Percentiles rank a stretch among this genome's conserved stretches.
phyloP scores from a whole-genome alignment of 37 sponge, comb jelly and placozoan species.

The Eunapius fragilis region DNA sequence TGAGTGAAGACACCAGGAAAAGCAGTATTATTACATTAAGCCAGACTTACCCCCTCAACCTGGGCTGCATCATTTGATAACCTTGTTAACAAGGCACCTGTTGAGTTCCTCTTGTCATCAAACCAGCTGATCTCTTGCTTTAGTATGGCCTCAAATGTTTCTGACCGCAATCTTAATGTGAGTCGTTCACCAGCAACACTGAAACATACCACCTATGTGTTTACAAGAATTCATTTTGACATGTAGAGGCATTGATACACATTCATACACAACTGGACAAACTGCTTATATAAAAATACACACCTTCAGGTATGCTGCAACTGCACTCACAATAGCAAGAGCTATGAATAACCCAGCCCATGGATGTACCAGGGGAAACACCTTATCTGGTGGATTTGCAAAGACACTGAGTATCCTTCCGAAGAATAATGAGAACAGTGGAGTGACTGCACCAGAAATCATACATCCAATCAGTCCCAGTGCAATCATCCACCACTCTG shows the following conservation, averaged over 20 bases:
- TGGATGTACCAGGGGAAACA: constrained; percentile 7
- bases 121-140: constrained; percentile 88
- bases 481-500: constrained; percentile 69
- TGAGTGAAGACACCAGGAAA: background rate
- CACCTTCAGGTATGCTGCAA: constrained; percentile 49
- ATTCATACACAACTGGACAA: too few relatives aligned
- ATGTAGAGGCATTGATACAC: too few relatives aligned
- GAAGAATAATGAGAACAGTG: constrained; percentile 76
- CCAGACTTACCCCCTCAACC: constrained; percentile 75
- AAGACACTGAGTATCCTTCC: constrained; percentile 57
- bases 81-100: constrained; percentile 87
- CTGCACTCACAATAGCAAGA: constrained; percentile 40
- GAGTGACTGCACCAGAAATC: constrained; percentile 53
- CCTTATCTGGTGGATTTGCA: background rate
- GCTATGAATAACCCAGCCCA: constrained; percentile 52
- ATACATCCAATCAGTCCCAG: constrained; percentile 63
- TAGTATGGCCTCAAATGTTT: constrained; percentile 71
- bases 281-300: constrained; percentile 9
- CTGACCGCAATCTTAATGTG: constrained; percentile 52
- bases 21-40: background rate
- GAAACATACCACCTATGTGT: constrained; percentile 22
- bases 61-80: constrained; percentile 79
- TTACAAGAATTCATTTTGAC: too few relatives aligned
- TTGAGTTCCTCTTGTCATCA: constrained; percentile 77
- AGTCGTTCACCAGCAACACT: constrained; percentile 60